Conservation (phyloP, 2,888 invertebrate species). For the Saturnia pavonia region DNA sequence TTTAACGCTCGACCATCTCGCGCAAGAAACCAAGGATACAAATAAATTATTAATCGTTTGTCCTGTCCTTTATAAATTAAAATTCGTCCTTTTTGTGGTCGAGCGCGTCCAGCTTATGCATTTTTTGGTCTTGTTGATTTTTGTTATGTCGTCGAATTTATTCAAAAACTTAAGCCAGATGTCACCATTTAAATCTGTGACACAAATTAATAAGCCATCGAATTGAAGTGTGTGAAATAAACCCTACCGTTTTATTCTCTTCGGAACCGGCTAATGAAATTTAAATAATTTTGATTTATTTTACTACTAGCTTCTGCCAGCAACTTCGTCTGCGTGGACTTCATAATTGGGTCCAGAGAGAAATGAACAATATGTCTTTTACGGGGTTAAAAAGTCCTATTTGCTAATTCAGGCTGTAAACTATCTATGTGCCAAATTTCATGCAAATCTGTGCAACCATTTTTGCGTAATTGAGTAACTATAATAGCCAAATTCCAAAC, state of each 20-base stretch:
- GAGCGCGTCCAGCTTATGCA: conserved; percentile 57
- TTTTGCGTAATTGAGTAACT: too few relatives aligned
- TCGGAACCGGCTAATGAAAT: not conserved
- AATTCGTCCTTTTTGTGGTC: conserved; percentile 76
- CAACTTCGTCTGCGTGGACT: too few relatives aligned
- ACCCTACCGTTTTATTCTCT: not conserved
- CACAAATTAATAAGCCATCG: conserved; percentile 72
- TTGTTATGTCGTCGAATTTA: conserved; percentile 78
- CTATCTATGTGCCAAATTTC: too few relatives aligned
- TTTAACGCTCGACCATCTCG: conserved; percentile 78
- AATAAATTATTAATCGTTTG: conserved; percentile 83
- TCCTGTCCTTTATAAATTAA: conserved; percentile 83
- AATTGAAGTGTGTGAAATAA: not conserved
- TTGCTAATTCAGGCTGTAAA: too few relatives aligned
- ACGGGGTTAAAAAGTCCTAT: too few relatives aligned
- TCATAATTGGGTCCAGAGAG: too few relatives aligned
- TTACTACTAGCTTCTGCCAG: too few relatives aligned
- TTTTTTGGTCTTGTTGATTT: conserved; percentile 74
- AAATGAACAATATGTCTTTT: too few relatives aligned
- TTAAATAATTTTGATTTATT: not conserved
- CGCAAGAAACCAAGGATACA: conserved; percentile 78
- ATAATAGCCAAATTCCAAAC: too few relatives aligned
- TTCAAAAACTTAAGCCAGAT: conserved; percentile 78
- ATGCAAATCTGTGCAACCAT: too few relatives aligned
- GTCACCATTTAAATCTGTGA: conserved; percentile 79